Percentiles rank a stretch among this genome's conserved stretches.
Conservation (phyloP, 2,797 vertebrate species). For the Hemibagrus guttatus region DNA sequence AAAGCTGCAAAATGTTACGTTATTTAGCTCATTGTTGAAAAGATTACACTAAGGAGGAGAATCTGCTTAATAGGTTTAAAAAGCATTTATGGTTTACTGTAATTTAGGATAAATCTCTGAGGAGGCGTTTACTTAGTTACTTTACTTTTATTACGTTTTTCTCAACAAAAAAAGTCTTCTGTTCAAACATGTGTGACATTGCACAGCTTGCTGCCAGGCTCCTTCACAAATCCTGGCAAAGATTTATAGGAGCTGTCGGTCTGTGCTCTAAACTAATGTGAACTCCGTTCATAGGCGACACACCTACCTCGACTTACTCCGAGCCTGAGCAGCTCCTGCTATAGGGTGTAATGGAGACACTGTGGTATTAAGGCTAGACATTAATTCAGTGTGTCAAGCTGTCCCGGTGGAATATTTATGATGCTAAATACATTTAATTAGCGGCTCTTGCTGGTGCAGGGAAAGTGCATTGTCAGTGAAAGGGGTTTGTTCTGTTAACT, state of each 20-base stretch:
- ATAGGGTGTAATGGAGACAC: conserved; percentile 71
- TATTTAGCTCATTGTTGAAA: conserved; percentile 26
- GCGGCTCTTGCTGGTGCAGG: conserved; percentile 68
- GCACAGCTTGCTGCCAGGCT: neutral
- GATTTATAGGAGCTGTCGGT: conserved; percentile 61
- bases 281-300: conserved; percentile 69
- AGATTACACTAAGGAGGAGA: conserved; percentile 16
- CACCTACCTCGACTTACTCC: conserved; percentile 70
- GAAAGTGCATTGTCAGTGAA: conserved; percentile 77
- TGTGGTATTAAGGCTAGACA: conserved; percentile 77
- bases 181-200: conserved; percentile 9
- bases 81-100: neutral
- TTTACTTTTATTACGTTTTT: conserved; percentile 15
- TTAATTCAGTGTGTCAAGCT: conserved; percentile 82
- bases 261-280: conserved; percentile 67
- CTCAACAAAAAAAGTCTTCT: conserved; percentile 16
- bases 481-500: conserved; percentile 67
- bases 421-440: conserved; percentile 85
- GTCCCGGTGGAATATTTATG: conserved; percentile 82
- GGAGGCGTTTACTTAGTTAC: conserved; percentile 11
- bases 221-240: conserved; percentile 18
- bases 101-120: conserved; percentile 15
- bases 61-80: conserved; percentile 28
- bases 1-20: conserved; percentile 39
- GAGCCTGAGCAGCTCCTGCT: conserved; percentile 67